Evolutionary conservation across 2,797 vertebrate genomes (phyloP), one percentile per base, ranked within the genome.

Genomic region (Cuniculus paca): DNA sequence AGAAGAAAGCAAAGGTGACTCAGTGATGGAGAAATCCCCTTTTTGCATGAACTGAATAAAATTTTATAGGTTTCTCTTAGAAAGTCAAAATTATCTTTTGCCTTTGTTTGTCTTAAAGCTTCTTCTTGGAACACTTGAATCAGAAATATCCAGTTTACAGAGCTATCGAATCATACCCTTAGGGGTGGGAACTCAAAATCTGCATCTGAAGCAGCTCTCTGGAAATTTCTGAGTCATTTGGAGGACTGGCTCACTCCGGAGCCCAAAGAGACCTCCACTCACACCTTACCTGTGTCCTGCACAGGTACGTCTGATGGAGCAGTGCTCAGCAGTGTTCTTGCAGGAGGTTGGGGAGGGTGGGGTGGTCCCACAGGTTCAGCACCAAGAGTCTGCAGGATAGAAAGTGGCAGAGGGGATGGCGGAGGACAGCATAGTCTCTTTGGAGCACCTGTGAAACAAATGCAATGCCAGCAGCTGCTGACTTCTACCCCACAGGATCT

Each of bases 211-310:
- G 77, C 65, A 2, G 2, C 39, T 77, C 17, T 70, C 61, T 31
- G 17, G 39, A 45, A 63, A 89, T 54, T n/a, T 36, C 4, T 1
- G n/a, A 14, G 3, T n/a, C 1, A 78, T 93, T 36, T 36, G 45
- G 19, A 74, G 60, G 28, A 45, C 39, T 42, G 4, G n/a, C 34
- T 65, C 16, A 13, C 48, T 56, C 31, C 91, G 16, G 39, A 56
- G 39, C 48, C 50, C 77, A 7, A 10, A 36, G 77, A 88, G 54
- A 56, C n/a, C 22, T 2, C 56, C 10, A 10, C 77, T 31, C 36
- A 34, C 45, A 42, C 2, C 87, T 26, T 91, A 96, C 97, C 97
- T 95, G 84, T 88, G 91, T 95, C 45, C 39, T 81, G 6, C 68
- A 42, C 45, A 78, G 56, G 31, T 26, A n/a, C 0, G 0, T 31